phyloP scores from a whole-genome alignment of 2,797 vertebrate species.

The Sebastes matsubarae region DNA sequence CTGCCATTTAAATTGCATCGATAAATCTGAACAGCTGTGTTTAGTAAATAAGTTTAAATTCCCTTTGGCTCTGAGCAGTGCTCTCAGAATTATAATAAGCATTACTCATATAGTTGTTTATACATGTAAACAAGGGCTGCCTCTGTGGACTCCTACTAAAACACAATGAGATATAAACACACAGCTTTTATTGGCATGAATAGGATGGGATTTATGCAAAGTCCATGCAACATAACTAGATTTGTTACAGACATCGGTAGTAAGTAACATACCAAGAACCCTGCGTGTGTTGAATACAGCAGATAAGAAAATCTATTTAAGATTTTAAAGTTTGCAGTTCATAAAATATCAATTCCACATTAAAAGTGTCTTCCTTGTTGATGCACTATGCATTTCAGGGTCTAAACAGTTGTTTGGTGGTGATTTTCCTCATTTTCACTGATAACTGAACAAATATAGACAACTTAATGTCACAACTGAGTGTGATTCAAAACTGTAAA shows the following conservation, averaged over 20 bases:
- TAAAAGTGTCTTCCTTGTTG: too few relatives aligned
- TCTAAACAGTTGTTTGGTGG: not conserved
- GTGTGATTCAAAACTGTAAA: not conserved
- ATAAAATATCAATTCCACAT: too few relatives aligned
- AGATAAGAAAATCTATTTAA: too few relatives aligned
- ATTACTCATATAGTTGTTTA: not conserved
- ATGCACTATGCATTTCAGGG: not conserved
- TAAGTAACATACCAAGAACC: rapidly evolving
- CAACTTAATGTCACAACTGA: not conserved
- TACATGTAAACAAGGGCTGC: too few relatives aligned
- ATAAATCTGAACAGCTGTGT: constrained; percentile 21
- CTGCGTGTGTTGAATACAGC: too few relatives aligned
- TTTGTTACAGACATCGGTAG: not conserved
- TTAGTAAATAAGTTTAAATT: constrained; percentile 12
- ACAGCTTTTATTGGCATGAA: not conserved
- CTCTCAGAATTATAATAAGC: constrained; percentile 9
- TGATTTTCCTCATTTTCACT: not conserved
- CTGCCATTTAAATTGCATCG: not conserved
- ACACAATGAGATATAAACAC: not conserved
- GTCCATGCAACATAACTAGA: not conserved
- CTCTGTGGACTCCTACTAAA: too few relatives aligned
- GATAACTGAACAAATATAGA: rapidly evolving
- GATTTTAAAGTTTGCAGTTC: too few relatives aligned
- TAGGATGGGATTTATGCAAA: not conserved
- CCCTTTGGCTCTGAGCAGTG: not conserved